These are phyloP conservation scores for Mesorhabditis spiculigera DNA, from an alignment of 2,888 invertebrate genomes.

Conservation along the genomic window DNA sequence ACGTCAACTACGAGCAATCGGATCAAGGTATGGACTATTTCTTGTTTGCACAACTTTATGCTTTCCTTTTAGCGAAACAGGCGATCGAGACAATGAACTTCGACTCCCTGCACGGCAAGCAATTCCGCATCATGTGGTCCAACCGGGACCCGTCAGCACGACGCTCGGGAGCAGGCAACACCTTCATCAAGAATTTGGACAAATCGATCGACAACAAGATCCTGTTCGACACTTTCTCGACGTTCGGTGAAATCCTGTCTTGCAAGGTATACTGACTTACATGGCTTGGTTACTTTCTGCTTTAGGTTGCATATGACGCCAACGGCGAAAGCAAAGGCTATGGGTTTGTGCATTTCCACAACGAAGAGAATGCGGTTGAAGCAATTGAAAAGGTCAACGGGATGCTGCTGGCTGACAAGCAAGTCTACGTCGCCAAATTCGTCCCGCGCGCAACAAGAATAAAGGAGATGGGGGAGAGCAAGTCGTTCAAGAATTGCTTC, in stretches of 20 bases:
- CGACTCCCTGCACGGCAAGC: conserved; percentile 91
- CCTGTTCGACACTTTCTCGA: conserved; percentile 97
- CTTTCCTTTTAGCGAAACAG: conserved; percentile 74
- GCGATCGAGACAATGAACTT: conserved; percentile 99
- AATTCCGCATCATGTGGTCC: conserved; percentile 99
- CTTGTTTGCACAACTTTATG: too few species aligned
- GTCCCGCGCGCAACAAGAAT: conserved; percentile 96
- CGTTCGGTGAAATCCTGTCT: conserved; percentile 95
- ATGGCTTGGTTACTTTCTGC: background rate
- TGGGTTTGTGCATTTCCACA: conserved; percentile 60
- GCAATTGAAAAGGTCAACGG: conserved; percentile 98
- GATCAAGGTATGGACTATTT: conserved; percentile 77
- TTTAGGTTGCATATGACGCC: conserved; percentile 61
- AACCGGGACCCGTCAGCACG: conserved; percentile 82
- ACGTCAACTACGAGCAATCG: conserved; percentile 99
- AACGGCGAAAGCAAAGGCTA: conserved; percentile 63
- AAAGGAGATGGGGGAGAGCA: conserved; percentile 91
- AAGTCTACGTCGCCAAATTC: conserved; percentile 89
- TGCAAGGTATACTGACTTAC: conserved; percentile 73
- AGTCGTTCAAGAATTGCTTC: conserved; percentile 89
- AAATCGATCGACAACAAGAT: conserved; percentile 98
- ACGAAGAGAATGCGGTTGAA: conserved; percentile 63
- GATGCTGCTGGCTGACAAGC: conserved; percentile 97
- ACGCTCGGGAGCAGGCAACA: conserved; percentile 97
- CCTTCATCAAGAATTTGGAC: conserved; percentile 98